Conservation (phyloP, 2,797 vertebrate species). For the Coccyzus lansbergi region DNA sequence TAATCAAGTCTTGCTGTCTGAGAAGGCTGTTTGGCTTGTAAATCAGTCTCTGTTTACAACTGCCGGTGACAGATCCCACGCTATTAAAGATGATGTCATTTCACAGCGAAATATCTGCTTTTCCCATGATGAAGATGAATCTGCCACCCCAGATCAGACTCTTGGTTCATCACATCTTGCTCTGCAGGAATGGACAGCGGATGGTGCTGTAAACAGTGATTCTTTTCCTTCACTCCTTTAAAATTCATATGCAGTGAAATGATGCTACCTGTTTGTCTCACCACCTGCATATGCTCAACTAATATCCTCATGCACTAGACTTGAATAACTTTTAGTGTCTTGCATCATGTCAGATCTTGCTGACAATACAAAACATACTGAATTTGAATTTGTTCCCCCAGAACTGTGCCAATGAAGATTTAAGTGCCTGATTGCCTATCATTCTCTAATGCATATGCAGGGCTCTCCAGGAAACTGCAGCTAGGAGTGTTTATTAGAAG, state of each 20-base stretch:
- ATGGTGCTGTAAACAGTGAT: background rate
- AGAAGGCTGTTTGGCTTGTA: slow-evolving; percentile 26
- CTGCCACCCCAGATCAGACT: slow-evolving; percentile 35
- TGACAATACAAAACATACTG: background rate
- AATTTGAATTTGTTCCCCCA: slow-evolving; percentile 12
- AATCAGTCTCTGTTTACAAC: slow-evolving; percentile 49
- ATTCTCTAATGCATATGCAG: background rate
- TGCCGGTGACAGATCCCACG: slow-evolving; percentile 26
- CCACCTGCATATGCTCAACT: background rate
- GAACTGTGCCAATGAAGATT: background rate
- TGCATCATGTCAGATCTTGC: background rate
- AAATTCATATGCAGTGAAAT: background rate
- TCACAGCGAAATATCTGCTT: slow-evolving; percentile 36
- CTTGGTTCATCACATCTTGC: slow-evolving; percentile 26
- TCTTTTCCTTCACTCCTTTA: background rate
- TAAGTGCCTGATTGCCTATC: background rate
- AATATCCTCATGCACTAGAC: background rate
- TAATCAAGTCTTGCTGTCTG: background rate
- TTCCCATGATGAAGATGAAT: slow-evolving; percentile 42
- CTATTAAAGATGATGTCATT: slow-evolving; percentile 51
- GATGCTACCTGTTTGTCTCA: background rate
- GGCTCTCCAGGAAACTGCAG: background rate
- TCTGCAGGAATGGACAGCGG: slow-evolving; percentile 20
- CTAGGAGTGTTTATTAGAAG: background rate
- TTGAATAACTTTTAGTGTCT: background rate